Conservation (phyloP, 2,888 invertebrate genomes). For the Macrosiphum euphorbiae region DNA sequence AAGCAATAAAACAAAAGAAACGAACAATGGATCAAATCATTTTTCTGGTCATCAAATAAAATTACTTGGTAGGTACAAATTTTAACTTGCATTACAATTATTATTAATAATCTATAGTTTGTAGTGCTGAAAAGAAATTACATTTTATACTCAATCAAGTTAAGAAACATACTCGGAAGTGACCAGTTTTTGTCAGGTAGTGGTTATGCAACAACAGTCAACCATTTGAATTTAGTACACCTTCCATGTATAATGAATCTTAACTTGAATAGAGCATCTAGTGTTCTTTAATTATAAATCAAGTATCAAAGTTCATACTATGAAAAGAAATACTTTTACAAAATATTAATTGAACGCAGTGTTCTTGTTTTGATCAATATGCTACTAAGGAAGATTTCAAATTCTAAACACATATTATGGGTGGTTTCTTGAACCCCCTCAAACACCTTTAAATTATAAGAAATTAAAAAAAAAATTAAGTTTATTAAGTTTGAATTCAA, state of each 20-base stretch:
- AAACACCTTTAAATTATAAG: neutral
- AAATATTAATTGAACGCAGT: neutral
- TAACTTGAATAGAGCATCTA: neutral
- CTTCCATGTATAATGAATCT: neutral
- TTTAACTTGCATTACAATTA: neutral
- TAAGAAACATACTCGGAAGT: neutral
- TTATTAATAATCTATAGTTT: neutral
- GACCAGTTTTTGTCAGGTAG: neutral
- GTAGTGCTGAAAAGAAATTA: no score
- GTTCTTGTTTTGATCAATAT: neutral
- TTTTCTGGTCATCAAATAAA: constrained; percentile 72
- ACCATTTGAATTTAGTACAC: neutral
- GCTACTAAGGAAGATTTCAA: neutral
- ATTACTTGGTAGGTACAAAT: constrained; percentile 76
- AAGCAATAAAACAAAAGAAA: constrained; percentile 70
- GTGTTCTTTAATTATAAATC: neutral
- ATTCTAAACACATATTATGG: neutral
- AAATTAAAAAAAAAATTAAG: no score
- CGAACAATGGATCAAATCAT: constrained; percentile 68
- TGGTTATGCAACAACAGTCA: neutral
- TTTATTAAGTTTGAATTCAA: no score
- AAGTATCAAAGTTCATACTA: neutral
- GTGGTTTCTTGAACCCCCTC: neutral
- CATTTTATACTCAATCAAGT: neutral
- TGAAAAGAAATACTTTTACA: neutral